Conservation (phyloP, 2,113 vertebrate species). For the Galemys pyrenaicus region DNA sequence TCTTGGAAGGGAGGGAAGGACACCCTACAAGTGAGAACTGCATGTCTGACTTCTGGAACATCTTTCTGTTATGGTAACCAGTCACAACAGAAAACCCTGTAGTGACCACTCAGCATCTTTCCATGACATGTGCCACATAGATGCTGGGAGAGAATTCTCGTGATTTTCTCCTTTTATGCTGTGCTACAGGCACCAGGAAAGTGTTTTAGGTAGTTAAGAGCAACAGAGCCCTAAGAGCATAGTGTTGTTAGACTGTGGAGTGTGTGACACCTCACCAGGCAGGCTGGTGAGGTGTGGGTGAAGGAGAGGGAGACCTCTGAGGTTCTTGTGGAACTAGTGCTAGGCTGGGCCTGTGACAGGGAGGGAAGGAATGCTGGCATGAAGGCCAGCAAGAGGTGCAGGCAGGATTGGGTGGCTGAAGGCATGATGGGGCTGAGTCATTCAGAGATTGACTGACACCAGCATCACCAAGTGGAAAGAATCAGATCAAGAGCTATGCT, state of each 20-base stretch:
- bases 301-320: neutral
- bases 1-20: neutral
- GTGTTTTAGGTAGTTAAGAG: neutral
- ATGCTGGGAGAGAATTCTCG: neutral
- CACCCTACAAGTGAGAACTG: neutral
- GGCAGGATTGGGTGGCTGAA: neutral
- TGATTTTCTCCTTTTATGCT: neutral
- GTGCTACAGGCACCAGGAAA: neutral
- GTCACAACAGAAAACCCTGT: neutral
- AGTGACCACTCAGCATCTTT: neutral
- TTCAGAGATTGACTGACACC: neutral
- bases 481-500: neutral
- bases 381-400: neutral
- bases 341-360: neutral
- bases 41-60: neutral
- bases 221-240: neutral
- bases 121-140: neutral
- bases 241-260: neutral
- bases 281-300: fast-evolving
- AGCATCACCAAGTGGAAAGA: neutral
- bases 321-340: neutral
- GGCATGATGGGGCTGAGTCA: neutral
- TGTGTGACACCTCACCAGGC: too few relatives aligned
- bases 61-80: constrained; percentile 5
- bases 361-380: neutral